Base-by-base conservation (phyloP, 2,797 vertebrate genomes). In the Lateolabrax maculatus region DNA sequence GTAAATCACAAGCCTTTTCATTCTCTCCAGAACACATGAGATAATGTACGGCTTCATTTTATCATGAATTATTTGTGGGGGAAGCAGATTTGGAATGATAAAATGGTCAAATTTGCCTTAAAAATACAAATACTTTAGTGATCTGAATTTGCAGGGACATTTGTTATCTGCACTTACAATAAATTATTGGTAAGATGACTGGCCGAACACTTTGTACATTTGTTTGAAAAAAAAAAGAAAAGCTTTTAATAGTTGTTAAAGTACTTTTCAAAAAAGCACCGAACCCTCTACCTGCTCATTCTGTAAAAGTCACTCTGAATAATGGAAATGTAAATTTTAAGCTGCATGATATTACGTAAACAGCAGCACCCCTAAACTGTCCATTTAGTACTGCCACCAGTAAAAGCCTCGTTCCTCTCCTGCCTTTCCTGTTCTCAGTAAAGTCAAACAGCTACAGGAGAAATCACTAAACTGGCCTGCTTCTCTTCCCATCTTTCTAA, bases 371-470 rank as follows among this genome's bases (percentile, higher is more conserved):
- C 55, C 41, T 48, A 19, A 3, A 25, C 29, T 16, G 31, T 62
- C 6, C 56, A 15, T n/a, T 48, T 10, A 39, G 56, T 2, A 2
- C 25, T 5, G 55, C 39, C 15, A 5, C 15, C 23, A 29, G 51
- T 57, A 49, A 76, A 39, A 52, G 36, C 43, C 41, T 37, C 23
- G 36, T 9, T 53, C 12, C 51, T 67, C 51, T 48, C 19, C 19
- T 19, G 44, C 19, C 15, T 36, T 49, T 56, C 16, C 31, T 15
- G 36, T 19, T 48, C 46, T 61, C n/a, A 5, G 21, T n/a, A 9
- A 56, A 66, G 60, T 77, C 49, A 71, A 71, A 70, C 44, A 66
- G 48, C 58, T 9, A n/a, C 60, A 48, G 19, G 43, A 67, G 21
- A 12, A 31, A 29, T 9, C 5, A 53, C 71, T 56, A 31, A 71